These are phyloP conservation scores for Ailurus styani DNA, from an alignment of 2,113 vertebrate genomes.

Conservation along the genomic window DNA sequence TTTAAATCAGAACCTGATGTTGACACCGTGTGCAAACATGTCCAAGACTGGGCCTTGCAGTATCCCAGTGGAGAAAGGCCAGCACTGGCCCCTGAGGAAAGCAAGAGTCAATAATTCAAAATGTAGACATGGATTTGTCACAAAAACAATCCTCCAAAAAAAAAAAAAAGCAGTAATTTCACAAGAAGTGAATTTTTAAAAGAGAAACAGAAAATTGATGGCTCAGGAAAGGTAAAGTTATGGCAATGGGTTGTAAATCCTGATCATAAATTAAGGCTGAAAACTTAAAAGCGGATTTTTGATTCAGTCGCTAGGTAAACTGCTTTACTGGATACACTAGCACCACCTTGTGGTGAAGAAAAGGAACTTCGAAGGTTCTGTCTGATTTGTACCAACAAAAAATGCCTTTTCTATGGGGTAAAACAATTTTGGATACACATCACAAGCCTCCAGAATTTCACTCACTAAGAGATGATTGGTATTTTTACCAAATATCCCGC, in stretches of 20 bases:
- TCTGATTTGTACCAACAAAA: not conserved
- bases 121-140: constrained; percentile 26
- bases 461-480: not conserved
- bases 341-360: constrained; percentile 61
- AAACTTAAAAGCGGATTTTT: constrained; percentile 5
- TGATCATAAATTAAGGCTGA: constrained; percentile 62
- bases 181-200: constrained; percentile 48
- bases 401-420: not conserved
- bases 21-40: not conserved
- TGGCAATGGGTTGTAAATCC: constrained; percentile 58
- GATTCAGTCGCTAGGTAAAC: not conserved
- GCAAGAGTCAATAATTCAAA: constrained; percentile 25
- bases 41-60: not conserved
- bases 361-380: not conserved
- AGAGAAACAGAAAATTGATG: constrained; percentile 48
- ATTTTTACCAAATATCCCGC: not conserved
- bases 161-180: constrained; percentile 25
- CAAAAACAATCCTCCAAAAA: constrained; percentile 25
- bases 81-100: not conserved
- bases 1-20: not conserved
- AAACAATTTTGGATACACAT: not conserved
- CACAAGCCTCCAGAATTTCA: not conserved
- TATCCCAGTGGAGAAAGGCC: not conserved
- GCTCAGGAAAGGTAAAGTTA: constrained; percentile 60
- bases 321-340: constrained; percentile 48